Conservation (phyloP, 2,888 invertebrate species). For the Tolmerus cingulatus region DNA sequence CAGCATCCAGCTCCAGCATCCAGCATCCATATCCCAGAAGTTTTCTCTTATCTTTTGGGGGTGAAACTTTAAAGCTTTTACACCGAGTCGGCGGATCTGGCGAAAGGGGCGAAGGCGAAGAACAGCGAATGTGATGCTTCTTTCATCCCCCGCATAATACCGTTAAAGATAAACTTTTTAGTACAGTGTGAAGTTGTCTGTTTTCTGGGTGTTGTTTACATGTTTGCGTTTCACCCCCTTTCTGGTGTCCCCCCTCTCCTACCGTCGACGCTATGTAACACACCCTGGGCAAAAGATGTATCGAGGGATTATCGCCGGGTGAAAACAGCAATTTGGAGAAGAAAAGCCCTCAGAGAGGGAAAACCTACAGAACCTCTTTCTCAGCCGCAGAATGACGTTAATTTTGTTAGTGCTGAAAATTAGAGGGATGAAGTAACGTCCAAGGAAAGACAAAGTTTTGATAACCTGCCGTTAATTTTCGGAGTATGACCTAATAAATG, state of each 20-base stretch:
- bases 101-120: neutral
- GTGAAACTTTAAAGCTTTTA: conserved; percentile 30
- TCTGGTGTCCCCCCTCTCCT: neutral
- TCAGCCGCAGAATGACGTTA: conserved; percentile 30
- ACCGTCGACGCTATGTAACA: neutral
- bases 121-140: conserved; percentile 14
- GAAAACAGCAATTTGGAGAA: conserved; percentile 32
- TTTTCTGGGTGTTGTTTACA: conserved; percentile 31
- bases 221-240: neutral
- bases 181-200: conserved; percentile 30
- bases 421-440: conserved; percentile 26
- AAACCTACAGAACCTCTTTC: conserved; percentile 12
- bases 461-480: conserved; percentile 16
- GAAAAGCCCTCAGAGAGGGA: neutral
- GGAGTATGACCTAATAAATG: conserved; percentile 29
- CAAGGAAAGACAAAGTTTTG: conserved; percentile 29
- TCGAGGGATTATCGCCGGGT: conserved; percentile 31
- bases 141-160: conserved; percentile 28
- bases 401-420: conserved; percentile 27
- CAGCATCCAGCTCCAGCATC: neutral
- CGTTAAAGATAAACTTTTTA: conserved; percentile 37
- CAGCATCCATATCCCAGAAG: neutral
- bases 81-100: neutral
- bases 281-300: conserved; percentile 19
- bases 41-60: conserved; percentile 18